A percentile compares a stretch with the other conserved stretches of the same genome.
These are phyloP conservation scores for Nibea coibor DNA, from an alignment of 2,113 vertebrate genomes.

Conservation along the genomic window DNA sequence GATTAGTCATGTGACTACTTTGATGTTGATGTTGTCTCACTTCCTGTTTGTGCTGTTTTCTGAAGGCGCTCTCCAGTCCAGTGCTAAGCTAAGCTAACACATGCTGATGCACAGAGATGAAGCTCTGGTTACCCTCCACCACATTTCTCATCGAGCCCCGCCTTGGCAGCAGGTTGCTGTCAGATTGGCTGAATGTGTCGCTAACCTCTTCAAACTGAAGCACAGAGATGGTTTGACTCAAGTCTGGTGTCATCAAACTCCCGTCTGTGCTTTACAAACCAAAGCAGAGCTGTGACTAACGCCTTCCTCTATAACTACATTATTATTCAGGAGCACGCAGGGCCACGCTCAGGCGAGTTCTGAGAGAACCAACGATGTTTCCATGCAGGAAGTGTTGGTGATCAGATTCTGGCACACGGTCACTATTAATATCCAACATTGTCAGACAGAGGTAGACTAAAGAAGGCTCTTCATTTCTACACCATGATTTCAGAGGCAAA, in stretches of 20 bases:
- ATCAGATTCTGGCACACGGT: too few relatives aligned
- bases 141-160: not conserved
- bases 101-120: not conserved
- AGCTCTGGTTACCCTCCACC: not conserved
- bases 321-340: too few relatives aligned
- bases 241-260: conserved; percentile 26
- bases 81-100: conserved; percentile 24
- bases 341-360: not conserved
- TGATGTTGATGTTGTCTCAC: not conserved
- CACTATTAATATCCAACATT: too few relatives aligned
- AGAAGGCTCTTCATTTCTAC: too few relatives aligned
- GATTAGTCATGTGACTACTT: too few relatives aligned
- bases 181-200: too few relatives aligned
- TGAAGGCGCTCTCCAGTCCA: not conserved
- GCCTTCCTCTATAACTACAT: not conserved
- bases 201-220: too few relatives aligned
- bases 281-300: not conserved
- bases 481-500: too few relatives aligned
- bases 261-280: conserved; percentile 46
- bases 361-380: too few relatives aligned
- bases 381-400: too few relatives aligned
- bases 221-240: conserved; percentile 1
- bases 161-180: too few relatives aligned
- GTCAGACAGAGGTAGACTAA: too few relatives aligned
- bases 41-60: not conserved